A percentile compares a stretch with the other conserved stretches of the same genome.
Conservation (phyloP, 2,797 vertebrate genomes). For the Eulemur rubriventer region DNA sequence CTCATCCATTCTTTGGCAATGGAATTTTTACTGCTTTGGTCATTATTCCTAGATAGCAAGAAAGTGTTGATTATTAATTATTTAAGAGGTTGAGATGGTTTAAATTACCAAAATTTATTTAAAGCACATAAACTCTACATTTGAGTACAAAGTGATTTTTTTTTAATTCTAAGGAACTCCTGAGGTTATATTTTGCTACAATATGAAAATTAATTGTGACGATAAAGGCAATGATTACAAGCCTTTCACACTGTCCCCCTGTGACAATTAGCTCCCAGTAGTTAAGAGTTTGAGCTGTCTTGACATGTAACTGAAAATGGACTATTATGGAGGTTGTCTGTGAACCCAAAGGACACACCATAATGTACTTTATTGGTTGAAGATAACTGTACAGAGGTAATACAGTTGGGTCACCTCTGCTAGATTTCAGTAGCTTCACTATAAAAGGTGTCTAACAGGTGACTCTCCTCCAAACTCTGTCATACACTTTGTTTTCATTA, state of each 20-base stretch:
- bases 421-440: conserved; percentile 66
- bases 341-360: conserved; percentile 71
- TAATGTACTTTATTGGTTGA: conserved; percentile 81
- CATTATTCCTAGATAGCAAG: conserved; percentile 56
- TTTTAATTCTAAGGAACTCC: conserved; percentile 79
- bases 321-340: conserved; percentile 77
- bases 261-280: conserved; percentile 87
- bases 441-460: conserved; percentile 73
- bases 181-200: conserved; percentile 86
- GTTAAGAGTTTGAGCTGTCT: conserved; percentile 80
- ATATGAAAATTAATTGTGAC: conserved; percentile 86
- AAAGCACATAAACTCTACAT: conserved; percentile 71
- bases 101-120: conserved; percentile 79
- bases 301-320: conserved; percentile 80
- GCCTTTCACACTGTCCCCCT: conserved; percentile 81
- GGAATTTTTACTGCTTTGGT: conserved; percentile 65
- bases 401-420: conserved; percentile 76
- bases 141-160: conserved; percentile 72
- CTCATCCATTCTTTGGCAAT: conserved; percentile 73
- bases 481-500: conserved; percentile 58
- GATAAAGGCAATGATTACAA: conserved; percentile 83
- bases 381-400: conserved; percentile 74
- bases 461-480: conserved; percentile 65
- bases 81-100: conserved; percentile 74
- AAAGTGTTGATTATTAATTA: conserved; percentile 74